Evolutionary conservation across 2,888 invertebrate genomes (phyloP), one percentile per base, ranked within the genome.

Genomic region (Chrysomela aeneicollis): DNA sequence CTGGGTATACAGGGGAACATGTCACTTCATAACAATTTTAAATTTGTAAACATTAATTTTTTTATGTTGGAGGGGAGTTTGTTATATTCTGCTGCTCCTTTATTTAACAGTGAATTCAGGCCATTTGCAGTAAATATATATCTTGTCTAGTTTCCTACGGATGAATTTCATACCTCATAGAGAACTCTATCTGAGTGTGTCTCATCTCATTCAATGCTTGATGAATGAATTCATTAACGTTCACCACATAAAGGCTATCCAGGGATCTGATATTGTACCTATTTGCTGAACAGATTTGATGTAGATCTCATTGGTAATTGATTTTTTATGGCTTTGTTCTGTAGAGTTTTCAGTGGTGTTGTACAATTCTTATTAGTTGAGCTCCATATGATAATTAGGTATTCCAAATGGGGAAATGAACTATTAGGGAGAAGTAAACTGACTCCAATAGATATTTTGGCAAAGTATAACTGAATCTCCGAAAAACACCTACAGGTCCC

Each of bases 161-260:
- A 54, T 42, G 35, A 18, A 54, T 54, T 42, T 54, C 54, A 54
- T 54, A 37, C 15, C 21, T 54, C 37, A 54, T 54, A 54, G 19
- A 37, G 54, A 54, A 54, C 54, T 21, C 37, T 21, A 54, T 54
- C 37, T 42, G 54, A 37, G 54, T 54, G 42, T 54, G 54, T 54
- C 54, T 54, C 54, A 18, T 21, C 37, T 54, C 37, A 54, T 54
- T 54, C 54, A 54, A 21, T 54, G 42, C 54, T 54, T 37, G 21
- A 42, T 54, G 54, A 54, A 54, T 37, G 19, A 54, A 54, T 22
- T 54, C 21, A 54, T 54, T 42, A 37, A 42, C 54, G 37, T 42
- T 54, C 54, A 42, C 54, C 54, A 54, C 54, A 54, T 42, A 54
- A 6, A 54, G 54, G 42, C 5, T 54, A 35, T 54, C 42, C 42